Conservation (phyloP, 2,113 vertebrate species). For the Solenodon paradoxus region DNA sequence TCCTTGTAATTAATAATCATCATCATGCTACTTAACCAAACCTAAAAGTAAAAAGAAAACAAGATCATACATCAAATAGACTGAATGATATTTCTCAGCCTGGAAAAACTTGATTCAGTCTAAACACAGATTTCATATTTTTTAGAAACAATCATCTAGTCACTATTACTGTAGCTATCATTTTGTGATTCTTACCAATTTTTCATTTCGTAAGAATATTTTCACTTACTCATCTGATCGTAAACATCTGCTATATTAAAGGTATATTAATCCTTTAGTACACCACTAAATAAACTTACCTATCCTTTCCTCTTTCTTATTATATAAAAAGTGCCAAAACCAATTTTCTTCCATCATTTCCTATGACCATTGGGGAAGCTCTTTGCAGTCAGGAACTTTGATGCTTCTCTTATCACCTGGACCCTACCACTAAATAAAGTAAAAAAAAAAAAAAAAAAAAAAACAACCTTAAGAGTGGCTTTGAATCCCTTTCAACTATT, state of each 20-base stretch:
- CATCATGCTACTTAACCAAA: not conserved
- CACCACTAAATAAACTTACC: not conserved
- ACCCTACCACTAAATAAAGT: not conserved
- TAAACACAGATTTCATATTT: not conserved
- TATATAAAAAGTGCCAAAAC: not conserved
- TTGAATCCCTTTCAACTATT: not conserved
- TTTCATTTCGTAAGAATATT: not conserved
- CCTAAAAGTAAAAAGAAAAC: not conserved
- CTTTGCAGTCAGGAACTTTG: not conserved
- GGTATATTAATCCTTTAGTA: not conserved
- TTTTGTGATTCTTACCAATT: not conserved
- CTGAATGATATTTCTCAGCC: not conserved
- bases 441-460: not conserved
- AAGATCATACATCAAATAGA: not conserved
- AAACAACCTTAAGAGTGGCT: not conserved
- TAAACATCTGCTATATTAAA: not conserved
- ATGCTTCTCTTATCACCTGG: not conserved
- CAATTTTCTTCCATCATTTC: not conserved
- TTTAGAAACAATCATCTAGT: not conserved
- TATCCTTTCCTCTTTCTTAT: not conserved
- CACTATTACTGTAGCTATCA: not conserved
- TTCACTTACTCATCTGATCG: not conserved
- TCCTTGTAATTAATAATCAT: not conserved
- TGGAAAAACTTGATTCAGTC: not conserved
- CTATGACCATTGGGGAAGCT: not conserved